Evolutionary conservation across 2,888 invertebrate genomes (phyloP), one percentile per base, ranked within the genome.

Genomic region (Dynastes maya): DNA sequence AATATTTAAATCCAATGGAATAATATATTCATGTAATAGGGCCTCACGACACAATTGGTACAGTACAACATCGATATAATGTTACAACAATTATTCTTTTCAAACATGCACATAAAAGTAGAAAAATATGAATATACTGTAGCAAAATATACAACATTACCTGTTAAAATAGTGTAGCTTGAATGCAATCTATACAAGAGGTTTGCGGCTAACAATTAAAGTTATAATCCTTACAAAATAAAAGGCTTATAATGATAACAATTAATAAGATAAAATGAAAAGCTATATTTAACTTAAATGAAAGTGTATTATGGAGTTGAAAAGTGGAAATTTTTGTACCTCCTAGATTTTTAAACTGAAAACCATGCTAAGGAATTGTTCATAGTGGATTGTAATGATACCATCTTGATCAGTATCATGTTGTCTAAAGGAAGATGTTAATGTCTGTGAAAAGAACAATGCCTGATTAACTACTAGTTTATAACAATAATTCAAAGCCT

Each of bases 301-400:
- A 16, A 55, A 22, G 8, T 55, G 5, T 22, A 16, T 22, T 55
- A 16, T 55, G 22, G 6, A 22, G 8, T 55, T 55, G 22, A 8
- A 16, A 22, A n/a, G 9, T 27, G 9, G 2, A 6, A 6, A 22
- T 55, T 22, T 55, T 55, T 16, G 55, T 63, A 22, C 27, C 2
- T 45, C 74, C 90, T 90, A 93, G 81, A 95, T 92, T 90, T 95
- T 95, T 71, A 95, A 89, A 85, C 94, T 93, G 86, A 95, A 95
- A 40, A 98, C 97, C 94, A 98, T 96, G 84, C 94, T 94, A 79
- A 98, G 91, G 89, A 98, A 98, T 88, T 98, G 97, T 89, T 98
- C 98, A 86, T 98, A 98, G 84, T 96, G 95, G 85, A 98, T 97
- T 76, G 96, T 96, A 82, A 98, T 98, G 77, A 97, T 93, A n/a